A percentile compares a stretch with the other conserved stretches of the same genome.
Evolutionary conservation across 2,888 invertebrate genomes (phyloP).

Genomic region (Tachystola acroxantha): DNA sequence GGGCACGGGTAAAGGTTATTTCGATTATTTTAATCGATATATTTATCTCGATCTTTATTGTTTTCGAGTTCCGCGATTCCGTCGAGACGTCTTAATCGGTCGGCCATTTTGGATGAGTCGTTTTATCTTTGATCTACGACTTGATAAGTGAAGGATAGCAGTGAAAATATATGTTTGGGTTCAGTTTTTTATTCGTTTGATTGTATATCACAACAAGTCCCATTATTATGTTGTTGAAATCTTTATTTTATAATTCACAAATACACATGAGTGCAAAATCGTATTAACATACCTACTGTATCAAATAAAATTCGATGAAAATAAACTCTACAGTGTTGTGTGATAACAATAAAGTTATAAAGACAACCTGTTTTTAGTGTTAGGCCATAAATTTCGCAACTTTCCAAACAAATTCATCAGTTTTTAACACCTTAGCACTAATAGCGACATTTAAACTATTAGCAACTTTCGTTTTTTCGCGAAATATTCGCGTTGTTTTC

Average conservation of each 20-base stretch:
- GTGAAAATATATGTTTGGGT: conserved; percentile 3
- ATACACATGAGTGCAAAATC: no score
- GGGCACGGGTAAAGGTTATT: conserved; percentile 49
- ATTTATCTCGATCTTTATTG: conserved; percentile 63
- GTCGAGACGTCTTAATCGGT: conserved; percentile 57
- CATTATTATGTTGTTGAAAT: no score
- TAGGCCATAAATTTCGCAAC: not conserved
- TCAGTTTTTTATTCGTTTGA: not conserved
- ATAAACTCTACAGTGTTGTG: no score
- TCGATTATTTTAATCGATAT: conserved; percentile 68
- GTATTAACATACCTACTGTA: no score
- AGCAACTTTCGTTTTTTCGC: conserved; percentile 8
- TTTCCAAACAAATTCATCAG: not conserved
- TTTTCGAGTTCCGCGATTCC: conserved; percentile 52
- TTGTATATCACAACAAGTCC: not conserved
- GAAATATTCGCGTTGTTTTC: not conserved
- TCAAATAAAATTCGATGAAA: no score
- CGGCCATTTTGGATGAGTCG: conserved; percentile 43
- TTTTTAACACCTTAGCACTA: conserved; percentile 4
- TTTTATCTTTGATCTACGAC: conserved; percentile 34
- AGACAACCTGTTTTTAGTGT: no score
- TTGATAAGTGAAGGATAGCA: conserved; percentile 4
- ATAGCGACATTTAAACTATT: not conserved
- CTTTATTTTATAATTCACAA: no score
- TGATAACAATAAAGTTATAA: no score